A percentile compares a stretch with the other conserved stretches of the same genome.
These are phyloP conservation scores for Melanophora roralis DNA, from an alignment of 2,888 invertebrate genomes.

Conservation along the genomic window DNA sequence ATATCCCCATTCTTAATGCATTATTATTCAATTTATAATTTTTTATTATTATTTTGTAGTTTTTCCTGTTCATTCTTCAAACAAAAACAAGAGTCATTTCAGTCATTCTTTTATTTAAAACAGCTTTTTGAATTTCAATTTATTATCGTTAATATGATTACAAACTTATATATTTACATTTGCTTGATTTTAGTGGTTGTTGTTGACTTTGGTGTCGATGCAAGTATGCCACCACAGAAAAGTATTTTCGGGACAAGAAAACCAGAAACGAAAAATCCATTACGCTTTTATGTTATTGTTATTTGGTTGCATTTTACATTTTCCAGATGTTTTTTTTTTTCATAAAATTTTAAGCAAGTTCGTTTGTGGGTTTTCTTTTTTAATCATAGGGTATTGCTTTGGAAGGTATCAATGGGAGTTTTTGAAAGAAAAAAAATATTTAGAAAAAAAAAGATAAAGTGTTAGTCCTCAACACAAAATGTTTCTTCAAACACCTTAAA, in stretches of 20 bases:
- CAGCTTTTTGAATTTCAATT: slow-evolving; percentile 44
- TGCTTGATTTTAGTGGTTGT: background rate
- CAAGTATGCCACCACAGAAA: slow-evolving; percentile 3
- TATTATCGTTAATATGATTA: slow-evolving; percentile 41
- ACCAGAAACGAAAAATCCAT: slow-evolving; percentile 11
- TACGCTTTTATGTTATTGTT: slow-evolving; percentile 45
- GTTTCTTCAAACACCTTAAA: no score
- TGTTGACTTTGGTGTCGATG: slow-evolving; percentile 6
- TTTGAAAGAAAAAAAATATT: no score
- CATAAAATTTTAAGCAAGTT: slow-evolving; percentile 27
- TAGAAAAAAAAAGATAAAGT: no score
- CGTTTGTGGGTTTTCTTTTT: background rate
- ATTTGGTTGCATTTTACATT: slow-evolving; percentile 52
- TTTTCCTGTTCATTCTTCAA: slow-evolving; percentile 4
- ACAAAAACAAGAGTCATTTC: background rate
- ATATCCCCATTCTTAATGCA: slow-evolving; percentile 17
- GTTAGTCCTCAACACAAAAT: no score
- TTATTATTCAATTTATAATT: slow-evolving; percentile 51
- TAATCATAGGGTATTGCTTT: no score
- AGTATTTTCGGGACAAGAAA: background rate
- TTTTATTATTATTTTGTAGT: slow-evolving; percentile 18
- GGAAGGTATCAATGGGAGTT: background rate
- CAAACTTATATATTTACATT: background rate
- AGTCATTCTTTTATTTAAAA: slow-evolving; percentile 18
- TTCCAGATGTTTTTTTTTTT: slow-evolving; percentile 51